Conservation (phyloP, 2,888 invertebrate genomes). For the Pseudococcus longispinus region DNA sequence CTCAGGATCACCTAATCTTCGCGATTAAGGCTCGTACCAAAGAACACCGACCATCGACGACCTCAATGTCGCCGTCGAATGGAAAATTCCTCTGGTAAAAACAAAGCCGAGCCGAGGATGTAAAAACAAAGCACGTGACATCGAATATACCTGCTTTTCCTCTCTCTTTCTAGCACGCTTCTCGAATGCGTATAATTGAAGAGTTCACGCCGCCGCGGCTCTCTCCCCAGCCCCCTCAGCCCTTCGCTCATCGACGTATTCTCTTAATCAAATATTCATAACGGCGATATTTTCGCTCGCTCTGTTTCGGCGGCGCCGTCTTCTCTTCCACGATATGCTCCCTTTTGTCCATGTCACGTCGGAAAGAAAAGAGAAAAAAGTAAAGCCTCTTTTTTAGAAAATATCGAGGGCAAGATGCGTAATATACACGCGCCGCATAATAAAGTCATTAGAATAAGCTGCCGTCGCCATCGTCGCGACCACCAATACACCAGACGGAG, state of each 20-base stretch:
- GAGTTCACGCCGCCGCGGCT: background rate
- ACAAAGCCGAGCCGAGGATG: background rate
- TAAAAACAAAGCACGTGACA: background rate
- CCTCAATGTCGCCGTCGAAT: background rate
- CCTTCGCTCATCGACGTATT: background rate
- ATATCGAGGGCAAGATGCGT: constrained; percentile 10
- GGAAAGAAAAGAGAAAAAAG: background rate
- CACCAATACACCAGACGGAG: background rate
- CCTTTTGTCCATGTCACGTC: constrained; percentile 5
- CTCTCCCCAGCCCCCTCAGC: background rate
- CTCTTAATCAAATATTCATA: constrained; percentile 30
- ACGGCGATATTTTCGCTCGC: background rate
- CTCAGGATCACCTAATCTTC: background rate
- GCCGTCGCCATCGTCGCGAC: background rate
- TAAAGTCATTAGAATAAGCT: constrained; percentile 18
- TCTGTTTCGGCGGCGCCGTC: background rate
- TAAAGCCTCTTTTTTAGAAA: background rate
- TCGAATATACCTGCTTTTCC: background rate
- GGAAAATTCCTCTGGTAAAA: background rate
- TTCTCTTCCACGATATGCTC: background rate
- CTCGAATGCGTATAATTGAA: background rate
- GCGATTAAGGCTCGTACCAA: background rate
- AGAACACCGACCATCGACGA: background rate
- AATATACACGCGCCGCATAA: constrained; percentile 22
- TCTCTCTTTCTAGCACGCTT: background rate